These are phyloP conservation scores for Hartigia nigra DNA, from an alignment of 2,888 invertebrate genomes.

Conservation along the genomic window DNA sequence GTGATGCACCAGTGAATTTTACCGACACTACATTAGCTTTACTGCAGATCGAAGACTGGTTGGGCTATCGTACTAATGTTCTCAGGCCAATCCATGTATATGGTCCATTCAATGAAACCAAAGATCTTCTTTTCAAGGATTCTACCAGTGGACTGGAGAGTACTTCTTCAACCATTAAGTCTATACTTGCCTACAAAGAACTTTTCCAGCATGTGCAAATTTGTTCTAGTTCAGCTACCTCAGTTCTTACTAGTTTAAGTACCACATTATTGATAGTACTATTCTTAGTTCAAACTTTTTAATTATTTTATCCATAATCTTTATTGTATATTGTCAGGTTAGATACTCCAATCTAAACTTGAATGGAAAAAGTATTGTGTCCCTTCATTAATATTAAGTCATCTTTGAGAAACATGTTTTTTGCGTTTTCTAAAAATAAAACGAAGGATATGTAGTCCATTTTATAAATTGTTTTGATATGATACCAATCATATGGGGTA, in stretches of 20 bases:
- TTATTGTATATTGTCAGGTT: background rate
- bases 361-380: constrained; percentile 32
- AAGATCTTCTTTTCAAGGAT: constrained; percentile 74
- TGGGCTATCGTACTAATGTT: constrained; percentile 67
- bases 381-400: background rate
- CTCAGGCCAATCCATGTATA: constrained; percentile 68
- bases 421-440: constrained; percentile 4
- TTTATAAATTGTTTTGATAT: too few species aligned
- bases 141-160: constrained; percentile 71
- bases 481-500: too few species aligned
- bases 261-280: constrained; percentile 37
- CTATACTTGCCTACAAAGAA: constrained; percentile 71
- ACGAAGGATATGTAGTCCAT: background rate
- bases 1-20: constrained; percentile 26
- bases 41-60: constrained; percentile 67
- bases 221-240: constrained; percentile 41
- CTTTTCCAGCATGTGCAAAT: constrained; percentile 67
- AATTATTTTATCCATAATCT: background rate
- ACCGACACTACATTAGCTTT: constrained; percentile 58
- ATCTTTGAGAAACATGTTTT: background rate
- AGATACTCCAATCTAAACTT: background rate
- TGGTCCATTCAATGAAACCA: constrained; percentile 69
- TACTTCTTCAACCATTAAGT: constrained; percentile 59
- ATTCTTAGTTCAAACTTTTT: background rate
- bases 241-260: constrained; percentile 18